Evolutionary conservation across 2,113 vertebrate species (phyloP).

Genomic region (Clarias macrocephalus): DNA sequence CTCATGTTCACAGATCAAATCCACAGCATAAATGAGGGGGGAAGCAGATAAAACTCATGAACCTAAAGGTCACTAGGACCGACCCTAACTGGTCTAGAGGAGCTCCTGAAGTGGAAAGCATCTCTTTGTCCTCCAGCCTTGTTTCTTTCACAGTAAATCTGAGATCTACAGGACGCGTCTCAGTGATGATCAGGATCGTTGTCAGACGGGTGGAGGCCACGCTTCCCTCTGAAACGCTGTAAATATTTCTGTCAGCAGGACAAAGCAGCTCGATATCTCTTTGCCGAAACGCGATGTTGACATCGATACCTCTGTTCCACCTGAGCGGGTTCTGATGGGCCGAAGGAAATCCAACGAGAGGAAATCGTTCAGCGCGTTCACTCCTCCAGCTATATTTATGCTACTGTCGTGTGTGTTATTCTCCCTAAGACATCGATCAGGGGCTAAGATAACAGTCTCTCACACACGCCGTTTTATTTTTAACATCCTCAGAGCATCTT

Average conservation of each 20-base stretch:
- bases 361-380: slow-evolving; percentile 26
- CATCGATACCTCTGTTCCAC: slow-evolving; percentile 35
- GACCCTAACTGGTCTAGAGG: neutral
- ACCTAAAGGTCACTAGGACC: neutral
- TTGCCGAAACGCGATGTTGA: slow-evolving; percentile 18
- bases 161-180: neutral
- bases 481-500: neutral
- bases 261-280: slow-evolving; percentile 32
- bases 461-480: neutral
- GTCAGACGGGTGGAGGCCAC: neutral
- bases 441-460: neutral
- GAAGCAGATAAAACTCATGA: neutral
- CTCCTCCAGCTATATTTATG: slow-evolving; percentile 36
- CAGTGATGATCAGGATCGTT: neutral
- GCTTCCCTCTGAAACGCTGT: neutral
- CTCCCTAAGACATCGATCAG: slow-evolving; percentile 27
- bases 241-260: slow-evolving; percentile 23
- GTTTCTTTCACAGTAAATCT: neutral
- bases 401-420: slow-evolving; percentile 11
- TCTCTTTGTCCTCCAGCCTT: neutral
- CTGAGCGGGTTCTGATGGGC: slow-evolving; percentile 33
- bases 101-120: neutral
- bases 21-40: neutral
- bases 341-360: slow-evolving; percentile 7
- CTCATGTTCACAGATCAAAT: neutral